Percentiles rank a stretch among this genome's conserved stretches.
phyloP scores from a whole-genome alignment of 2,888 invertebrate genomes.

The Himalopsyche japonica region DNA sequence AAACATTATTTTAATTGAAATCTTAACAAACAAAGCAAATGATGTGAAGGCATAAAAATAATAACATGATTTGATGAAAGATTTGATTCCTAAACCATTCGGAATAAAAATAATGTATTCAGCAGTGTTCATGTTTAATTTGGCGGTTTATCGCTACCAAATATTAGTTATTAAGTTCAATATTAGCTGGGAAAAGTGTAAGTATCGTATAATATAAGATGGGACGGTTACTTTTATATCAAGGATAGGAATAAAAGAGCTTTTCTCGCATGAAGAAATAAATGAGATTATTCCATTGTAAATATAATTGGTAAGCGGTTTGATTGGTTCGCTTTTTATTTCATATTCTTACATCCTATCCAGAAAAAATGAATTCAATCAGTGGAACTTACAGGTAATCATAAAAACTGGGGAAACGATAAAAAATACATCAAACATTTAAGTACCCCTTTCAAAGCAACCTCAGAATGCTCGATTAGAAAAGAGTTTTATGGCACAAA shows the following conservation, averaged over 20 bases:
- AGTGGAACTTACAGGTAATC: neutral
- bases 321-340: neutral
- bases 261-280: neutral
- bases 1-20: no score
- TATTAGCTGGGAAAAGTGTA: no score
- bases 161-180: no score
- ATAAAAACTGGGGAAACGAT: neutral
- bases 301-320: neutral
- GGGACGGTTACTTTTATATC: no score
- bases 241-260: neutral
- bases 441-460: neutral
- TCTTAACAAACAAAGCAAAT: no score
- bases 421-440: neutral
- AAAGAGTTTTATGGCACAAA: neutral
- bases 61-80: no score
- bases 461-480: neutral
- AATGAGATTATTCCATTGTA: neutral
- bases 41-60: no score
- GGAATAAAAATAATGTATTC: no score
- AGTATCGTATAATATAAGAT: no score
- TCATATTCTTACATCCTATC: neutral
- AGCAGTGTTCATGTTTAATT: no score
- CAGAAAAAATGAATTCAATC: neutral
- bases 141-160: no score
- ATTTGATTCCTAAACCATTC: no score